Conservation (phyloP, 2,888 invertebrate species). For the Drosophila differens region DNA sequence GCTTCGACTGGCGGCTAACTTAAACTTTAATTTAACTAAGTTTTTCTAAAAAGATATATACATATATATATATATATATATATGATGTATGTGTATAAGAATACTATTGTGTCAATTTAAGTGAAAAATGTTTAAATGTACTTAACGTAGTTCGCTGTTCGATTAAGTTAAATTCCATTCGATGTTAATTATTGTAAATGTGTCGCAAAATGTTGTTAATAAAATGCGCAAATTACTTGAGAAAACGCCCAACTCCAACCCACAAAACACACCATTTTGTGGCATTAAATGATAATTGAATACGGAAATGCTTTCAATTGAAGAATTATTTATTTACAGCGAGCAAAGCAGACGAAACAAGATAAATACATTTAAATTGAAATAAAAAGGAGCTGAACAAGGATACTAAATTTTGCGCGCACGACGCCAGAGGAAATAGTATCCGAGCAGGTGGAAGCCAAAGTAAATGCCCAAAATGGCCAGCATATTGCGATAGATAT, state of each 20-base stretch:
- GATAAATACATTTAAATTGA: neutral
- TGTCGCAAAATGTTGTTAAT: conserved; percentile 66
- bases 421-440: conserved; percentile 88
- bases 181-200: conserved; percentile 56
- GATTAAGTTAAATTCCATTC: conserved; percentile 41
- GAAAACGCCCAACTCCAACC: conserved; percentile 6
- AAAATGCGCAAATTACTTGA: conserved; percentile 53
- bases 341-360: conserved; percentile 6
- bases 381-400: neutral
- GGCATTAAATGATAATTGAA: conserved; percentile 13
- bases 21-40: conserved; percentile 57
- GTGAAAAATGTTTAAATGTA: conserved; percentile 46
- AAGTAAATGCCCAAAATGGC: conserved; percentile 89
- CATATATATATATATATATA: too few species aligned
- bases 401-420: conserved; percentile 86
- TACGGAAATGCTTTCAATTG: conserved; percentile 5
- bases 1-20: conserved; percentile 28
- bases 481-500: conserved; percentile 89
- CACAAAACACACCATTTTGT: neutral
- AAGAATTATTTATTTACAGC: conserved; percentile 55
- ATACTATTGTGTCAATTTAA: conserved; percentile 63
- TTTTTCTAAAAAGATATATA: conserved; percentile 25
- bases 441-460: conserved; percentile 90
- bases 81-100: conserved; percentile 14
- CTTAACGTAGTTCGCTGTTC: conserved; percentile 52